Base-by-base conservation (phyloP, 2,888 invertebrate genomes). In the Geophilus truncorum region DNA sequence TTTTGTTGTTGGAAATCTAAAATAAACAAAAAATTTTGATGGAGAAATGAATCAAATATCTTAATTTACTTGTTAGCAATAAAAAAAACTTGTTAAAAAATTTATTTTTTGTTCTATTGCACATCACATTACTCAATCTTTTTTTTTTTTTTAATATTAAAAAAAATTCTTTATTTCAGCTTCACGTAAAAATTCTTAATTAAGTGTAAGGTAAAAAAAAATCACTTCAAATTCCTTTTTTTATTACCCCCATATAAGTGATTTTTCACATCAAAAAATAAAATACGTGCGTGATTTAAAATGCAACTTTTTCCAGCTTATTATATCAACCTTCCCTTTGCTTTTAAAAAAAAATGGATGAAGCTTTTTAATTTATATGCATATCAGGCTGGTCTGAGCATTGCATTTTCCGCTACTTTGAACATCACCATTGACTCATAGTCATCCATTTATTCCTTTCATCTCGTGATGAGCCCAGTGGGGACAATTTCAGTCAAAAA, bases 301-400 rank as follows among this genome's bases (percentile, higher is more conserved):
- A 70, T 15, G 10, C 28, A 15, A 70, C 1, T 28, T 70, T 70
- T 70, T 25, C n/a, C n/a, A 62, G 57, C 57, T 57, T 57, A 62
- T 62, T 40, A 62, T 23, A n/a, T 10, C 57, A 62, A 62, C 57
- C n/a, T n/a, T n/a, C n/a, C n/a, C n/a, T n/a, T n/a, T n/a, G n/a
- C 4, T 32, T 6, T 32, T 6, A 32, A 32, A 32, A 70, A 70
- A 70, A 70, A 25, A 70, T 70, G 70, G 70, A 70, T 70, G 70
- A 70, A 28, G 70, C 70, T 70, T 70, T 70, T 70, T 70, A 70
- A 70, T 70, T 70, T 70, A 70, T 70, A 70, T 70, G 70, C 70
- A 70, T 70, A 70, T 70, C 70, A 70, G 70, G 70, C n/a, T 28
- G 28, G 70, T 25, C 70, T 70, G 25, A 70, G 70, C 70, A 25